phyloP scores from a whole-genome alignment of 2,113 vertebrate genomes.

The Ploceus nigricollis region DNA sequence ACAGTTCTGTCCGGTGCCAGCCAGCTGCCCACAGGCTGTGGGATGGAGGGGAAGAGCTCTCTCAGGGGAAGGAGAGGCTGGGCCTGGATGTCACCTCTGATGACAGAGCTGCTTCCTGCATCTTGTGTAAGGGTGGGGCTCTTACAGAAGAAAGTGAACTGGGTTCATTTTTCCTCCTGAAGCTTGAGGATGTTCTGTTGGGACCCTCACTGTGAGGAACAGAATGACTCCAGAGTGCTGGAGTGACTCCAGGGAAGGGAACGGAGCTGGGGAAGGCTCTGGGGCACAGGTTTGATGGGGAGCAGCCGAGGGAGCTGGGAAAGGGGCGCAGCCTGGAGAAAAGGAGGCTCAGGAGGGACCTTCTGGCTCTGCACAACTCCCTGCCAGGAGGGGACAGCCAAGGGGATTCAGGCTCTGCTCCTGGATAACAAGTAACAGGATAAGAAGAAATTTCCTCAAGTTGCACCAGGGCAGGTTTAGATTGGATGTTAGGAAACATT shows the following conservation, averaged over 20 bases:
- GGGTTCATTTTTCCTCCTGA: not conserved
- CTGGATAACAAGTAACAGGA: accelerated
- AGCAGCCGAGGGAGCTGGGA: not conserved
- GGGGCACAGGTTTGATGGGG: not conserved
- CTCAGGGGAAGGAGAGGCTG: not conserved
- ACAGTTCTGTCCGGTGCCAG: not conserved
- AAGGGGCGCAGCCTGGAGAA: not conserved
- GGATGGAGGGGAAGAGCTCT: not conserved
- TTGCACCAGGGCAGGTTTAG: not conserved
- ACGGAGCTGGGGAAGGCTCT: accelerated
- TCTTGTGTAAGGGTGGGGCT: accelerated
- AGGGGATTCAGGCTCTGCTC: accelerated
- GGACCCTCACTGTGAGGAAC: not conserved
- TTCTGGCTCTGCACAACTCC: not conserved
- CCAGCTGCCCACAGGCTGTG: not conserved
- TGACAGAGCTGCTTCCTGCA: not conserved
- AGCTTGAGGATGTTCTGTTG: not conserved
- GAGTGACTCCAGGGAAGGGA: not conserved
- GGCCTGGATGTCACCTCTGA: not conserved
- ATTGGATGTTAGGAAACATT: not conserved
- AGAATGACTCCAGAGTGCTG: not conserved
- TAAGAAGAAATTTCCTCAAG: not conserved
- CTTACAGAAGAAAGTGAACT: not conserved
- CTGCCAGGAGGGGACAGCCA: not conserved
- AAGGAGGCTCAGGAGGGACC: not conserved